phyloP scores from a whole-genome alignment of 2,888 invertebrate species.

The Drosophila paranaensis region DNA sequence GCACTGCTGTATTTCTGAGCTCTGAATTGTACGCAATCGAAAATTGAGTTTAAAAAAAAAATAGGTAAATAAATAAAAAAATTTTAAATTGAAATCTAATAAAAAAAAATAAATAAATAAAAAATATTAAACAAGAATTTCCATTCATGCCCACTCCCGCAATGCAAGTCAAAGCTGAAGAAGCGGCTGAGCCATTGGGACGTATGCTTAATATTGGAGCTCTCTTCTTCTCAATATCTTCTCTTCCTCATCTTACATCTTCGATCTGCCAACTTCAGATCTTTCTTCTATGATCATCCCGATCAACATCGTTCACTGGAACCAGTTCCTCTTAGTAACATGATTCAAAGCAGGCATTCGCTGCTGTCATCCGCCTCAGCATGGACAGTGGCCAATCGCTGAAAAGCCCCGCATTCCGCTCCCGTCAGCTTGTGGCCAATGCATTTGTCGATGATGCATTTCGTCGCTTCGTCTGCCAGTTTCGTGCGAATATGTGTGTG shows the following conservation, averaged over 20 bases:
- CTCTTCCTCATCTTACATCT: background rate
- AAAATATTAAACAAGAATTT: background rate
- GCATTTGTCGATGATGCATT: conserved; percentile 57
- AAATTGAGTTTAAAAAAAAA: background rate
- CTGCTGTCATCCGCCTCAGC: background rate
- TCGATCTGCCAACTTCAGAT: no score
- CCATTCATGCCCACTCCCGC: background rate
- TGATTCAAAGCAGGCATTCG: background rate
- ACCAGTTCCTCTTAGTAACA: background rate
- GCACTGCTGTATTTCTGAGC: background rate
- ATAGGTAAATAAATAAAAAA: no score
- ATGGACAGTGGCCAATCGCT: background rate
- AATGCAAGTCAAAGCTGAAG: background rate
- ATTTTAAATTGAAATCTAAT: no score
- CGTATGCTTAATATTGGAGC: background rate
- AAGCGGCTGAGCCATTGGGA: background rate
- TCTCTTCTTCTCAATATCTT: background rate
- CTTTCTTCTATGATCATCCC: background rate
- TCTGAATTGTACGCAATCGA: background rate
- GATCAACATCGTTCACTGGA: background rate
- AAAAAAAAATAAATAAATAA: background rate
- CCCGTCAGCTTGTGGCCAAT: conserved; percentile 38
- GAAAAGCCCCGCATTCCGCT: conserved; percentile 31
- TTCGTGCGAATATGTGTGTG: conserved; percentile 20
- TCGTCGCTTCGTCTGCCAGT: conserved; percentile 30